Percentiles rank a stretch among this genome's conserved stretches.
phyloP scores from a whole-genome alignment of 2,113 vertebrate genomes.

The Vulpes vulpes region DNA sequence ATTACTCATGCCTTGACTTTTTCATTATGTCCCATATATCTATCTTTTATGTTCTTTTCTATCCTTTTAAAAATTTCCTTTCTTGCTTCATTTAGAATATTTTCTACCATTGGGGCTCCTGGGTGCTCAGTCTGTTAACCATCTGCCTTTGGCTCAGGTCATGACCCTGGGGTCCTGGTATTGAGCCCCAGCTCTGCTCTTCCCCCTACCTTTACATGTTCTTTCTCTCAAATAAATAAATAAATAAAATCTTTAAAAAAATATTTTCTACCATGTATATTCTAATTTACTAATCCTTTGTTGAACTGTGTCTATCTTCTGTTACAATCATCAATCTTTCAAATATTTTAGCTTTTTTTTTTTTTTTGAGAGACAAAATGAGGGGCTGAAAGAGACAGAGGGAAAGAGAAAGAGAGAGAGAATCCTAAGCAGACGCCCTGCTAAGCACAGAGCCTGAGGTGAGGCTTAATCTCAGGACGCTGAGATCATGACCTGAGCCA shows the following conservation, averaged over 20 bases:
- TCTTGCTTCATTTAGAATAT: conserved; percentile 26
- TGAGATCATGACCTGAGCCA: neutral
- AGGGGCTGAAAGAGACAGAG: neutral
- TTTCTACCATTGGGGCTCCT: neutral
- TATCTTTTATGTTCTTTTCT: neutral
- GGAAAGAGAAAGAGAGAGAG: neutral
- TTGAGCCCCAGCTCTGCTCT: neutral
- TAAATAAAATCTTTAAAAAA: neutral
- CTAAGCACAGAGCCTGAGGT: neutral
- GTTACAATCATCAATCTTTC: neutral
- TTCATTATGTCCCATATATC: neutral
- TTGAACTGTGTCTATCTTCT: neutral
- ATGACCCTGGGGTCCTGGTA: neutral
- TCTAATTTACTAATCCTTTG: neutral
- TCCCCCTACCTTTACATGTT: neutral
- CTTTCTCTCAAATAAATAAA: neutral
- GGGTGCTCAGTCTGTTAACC: neutral
- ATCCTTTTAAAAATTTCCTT: neutral
- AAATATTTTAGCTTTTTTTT: neutral
- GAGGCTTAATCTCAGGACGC: neutral
- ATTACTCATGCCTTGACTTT: neutral
- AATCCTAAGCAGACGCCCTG: neutral
- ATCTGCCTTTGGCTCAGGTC: neutral
- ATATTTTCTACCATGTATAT: neutral
- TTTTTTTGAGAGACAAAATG: neutral